Evolutionary conservation across 2,888 invertebrate genomes (phyloP), one percentile per base, ranked within the genome.

Genomic region (Lutraria lutraria): DNA sequence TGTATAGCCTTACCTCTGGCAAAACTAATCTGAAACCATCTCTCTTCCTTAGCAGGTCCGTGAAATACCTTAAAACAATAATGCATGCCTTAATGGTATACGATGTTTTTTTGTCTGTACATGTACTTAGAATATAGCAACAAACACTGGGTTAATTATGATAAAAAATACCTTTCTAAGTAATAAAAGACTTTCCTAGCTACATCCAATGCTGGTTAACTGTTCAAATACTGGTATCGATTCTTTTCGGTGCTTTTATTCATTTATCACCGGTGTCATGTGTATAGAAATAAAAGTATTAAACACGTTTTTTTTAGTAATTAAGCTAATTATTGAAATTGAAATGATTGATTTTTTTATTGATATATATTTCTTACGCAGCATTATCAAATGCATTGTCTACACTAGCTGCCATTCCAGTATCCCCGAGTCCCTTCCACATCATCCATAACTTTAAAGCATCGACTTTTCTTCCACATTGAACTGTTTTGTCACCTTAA

Each of bases 391-490:
- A 94, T 3, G 93, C 91, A 19, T 92, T 92, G n/a, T 95, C 94
- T 10, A 95, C 93, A 19, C 88, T 87, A 29, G 89, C 89, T 54
- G 88, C 93, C 90, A 96, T 92, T 0, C 94, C 95, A 12, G 60
- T 87, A 84, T 94, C 94, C 2, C 95, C 96, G 6, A 94, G 88
- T 6, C 95, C 95, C 85, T 95, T 95, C 96, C 96, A 96, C 93
- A 94, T 91, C 43, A 95, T 83, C 96, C 96, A 96, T 0, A 96
- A 86, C 88, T 96, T 96, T 53, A 95, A 88, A 15, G 93, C 93
- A 86, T 96, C 96, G 12, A 94, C 93, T 88, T 95, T 95, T 13
- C 96, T 91, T 21, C 96, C 96, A 91, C 96, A 96, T 86, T 96
- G 96, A 12, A 96, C 90, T 0, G 95, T 94, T 88, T 95, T 95